phyloP scores from a whole-genome alignment of 2,888 invertebrate species.

The Lepidochrysops patricia region DNA sequence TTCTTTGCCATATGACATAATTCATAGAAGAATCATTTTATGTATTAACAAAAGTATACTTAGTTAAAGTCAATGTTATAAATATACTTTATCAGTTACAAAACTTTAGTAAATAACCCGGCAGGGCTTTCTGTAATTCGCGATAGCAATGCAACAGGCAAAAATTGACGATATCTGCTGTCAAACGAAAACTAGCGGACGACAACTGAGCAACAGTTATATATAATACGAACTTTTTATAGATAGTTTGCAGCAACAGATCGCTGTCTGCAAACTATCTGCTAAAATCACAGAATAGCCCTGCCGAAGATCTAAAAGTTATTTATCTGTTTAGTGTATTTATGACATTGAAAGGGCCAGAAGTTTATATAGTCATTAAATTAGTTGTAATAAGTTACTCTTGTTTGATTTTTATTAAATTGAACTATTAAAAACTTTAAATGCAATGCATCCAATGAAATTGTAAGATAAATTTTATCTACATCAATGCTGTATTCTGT shows the following conservation, averaged over 20 bases:
- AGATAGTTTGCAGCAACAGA: too few species aligned
- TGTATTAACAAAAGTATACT: background rate
- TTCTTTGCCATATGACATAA: conserved; percentile 4
- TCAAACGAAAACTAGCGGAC: too few species aligned
- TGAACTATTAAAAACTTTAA: conserved; percentile 65
- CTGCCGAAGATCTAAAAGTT: too few species aligned
- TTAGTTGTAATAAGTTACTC: conserved; percentile 46
- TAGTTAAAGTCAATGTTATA: background rate
- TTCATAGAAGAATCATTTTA: background rate
- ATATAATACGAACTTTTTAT: too few species aligned
- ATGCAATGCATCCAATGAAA: conserved; percentile 72
- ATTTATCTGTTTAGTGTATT: conserved; percentile 33
- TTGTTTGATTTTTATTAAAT: conserved; percentile 72
- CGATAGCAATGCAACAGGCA: too few species aligned
- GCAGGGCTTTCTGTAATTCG: too few species aligned
- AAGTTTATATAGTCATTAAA: conserved; percentile 47
- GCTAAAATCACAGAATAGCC: too few species aligned
- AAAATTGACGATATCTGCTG: too few species aligned
- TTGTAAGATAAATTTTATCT: conserved; percentile 72
- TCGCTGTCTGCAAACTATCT: too few species aligned
- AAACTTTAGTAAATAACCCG: conserved; percentile 18
- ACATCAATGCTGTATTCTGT: conserved; percentile 48
- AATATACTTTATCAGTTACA: background rate
- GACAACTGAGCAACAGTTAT: too few species aligned
- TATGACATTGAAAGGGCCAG: conserved; percentile 48